Percentiles rank a stretch among this genome's conserved stretches.
Evolutionary conservation across 1,140 invertebrate genomes (phyloP).

Genomic region (Cryptotermes secundus): DNA sequence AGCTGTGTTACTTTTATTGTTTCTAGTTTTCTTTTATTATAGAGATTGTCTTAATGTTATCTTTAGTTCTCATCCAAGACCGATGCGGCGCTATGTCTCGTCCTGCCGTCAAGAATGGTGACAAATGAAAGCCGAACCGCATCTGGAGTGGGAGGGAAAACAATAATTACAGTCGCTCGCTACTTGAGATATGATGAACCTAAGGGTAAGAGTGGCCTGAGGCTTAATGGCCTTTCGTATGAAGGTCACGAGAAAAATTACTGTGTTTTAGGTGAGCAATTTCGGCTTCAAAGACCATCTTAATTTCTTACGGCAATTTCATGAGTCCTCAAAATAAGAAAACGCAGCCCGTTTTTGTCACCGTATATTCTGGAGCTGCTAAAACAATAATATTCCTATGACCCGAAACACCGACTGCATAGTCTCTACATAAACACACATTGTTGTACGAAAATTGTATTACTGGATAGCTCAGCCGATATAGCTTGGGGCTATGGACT

Average conservation of each 20-base stretch:
- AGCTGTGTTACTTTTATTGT: background rate
- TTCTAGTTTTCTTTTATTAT: slow-evolving; percentile 1
- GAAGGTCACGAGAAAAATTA: background rate
- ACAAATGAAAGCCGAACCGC: slow-evolving; percentile 14
- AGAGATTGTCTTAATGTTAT: slow-evolving; percentile 10
- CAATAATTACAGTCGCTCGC: background rate
- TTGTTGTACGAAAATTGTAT: too few relatives aligned
- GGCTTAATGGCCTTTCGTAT: background rate
- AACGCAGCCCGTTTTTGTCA: too few relatives aligned
- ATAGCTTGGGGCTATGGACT: too few relatives aligned
- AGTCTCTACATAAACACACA: too few relatives aligned
- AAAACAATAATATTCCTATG: too few relatives aligned
- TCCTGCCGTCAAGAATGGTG: slow-evolving; percentile 6
- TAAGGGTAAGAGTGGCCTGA: background rate
- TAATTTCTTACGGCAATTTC: too few relatives aligned
- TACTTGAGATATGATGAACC: background rate
- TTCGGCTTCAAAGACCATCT: background rate
- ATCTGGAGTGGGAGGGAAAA: background rate
- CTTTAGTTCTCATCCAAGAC: slow-evolving; percentile 11
- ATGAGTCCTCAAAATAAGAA: too few relatives aligned
- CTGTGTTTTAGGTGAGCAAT: background rate
- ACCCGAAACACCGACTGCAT: too few relatives aligned
- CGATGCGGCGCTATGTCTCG: background rate
- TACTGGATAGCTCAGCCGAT: too few relatives aligned
- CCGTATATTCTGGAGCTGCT: too few relatives aligned